phyloP scores from a whole-genome alignment of 2,113 vertebrate species.

The Bufo gargarizans region DNA sequence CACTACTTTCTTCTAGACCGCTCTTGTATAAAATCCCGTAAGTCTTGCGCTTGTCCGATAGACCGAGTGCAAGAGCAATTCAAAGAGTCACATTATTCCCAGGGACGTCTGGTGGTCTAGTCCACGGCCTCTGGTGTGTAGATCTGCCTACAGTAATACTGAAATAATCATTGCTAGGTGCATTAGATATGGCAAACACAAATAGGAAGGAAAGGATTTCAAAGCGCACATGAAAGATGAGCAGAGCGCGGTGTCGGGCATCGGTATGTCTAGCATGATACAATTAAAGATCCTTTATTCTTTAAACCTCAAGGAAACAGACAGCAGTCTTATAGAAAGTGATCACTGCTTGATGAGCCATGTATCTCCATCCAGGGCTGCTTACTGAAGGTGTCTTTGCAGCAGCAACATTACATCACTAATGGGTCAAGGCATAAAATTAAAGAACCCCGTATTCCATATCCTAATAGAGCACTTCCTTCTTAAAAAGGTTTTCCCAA shows the following conservation, averaged over 20 bases:
- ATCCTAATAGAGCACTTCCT: no score
- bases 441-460: no score
- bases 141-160: slow-evolving; percentile 26
- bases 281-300: slow-evolving; percentile 8
- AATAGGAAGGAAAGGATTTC: slow-evolving; percentile 25
- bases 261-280: not conserved
- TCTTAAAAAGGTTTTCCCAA: no score
- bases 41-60: slow-evolving; percentile 12
- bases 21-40: not conserved
- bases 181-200: slow-evolving; percentile 40
- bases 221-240: slow-evolving; percentile 8
- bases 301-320: not conserved
- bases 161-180: slow-evolving; percentile 5
- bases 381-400: not conserved
- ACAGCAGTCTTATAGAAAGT: not conserved
- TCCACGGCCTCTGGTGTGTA: not conserved
- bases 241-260: not conserved
- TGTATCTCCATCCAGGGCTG: not conserved
- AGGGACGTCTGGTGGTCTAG: not conserved
- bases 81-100: slow-evolving; percentile 11
- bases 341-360: slow-evolving; percentile 3
- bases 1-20: not conserved
- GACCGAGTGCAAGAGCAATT: slow-evolving; percentile 30
- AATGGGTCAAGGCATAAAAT: no score
- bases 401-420: not conserved